Evolutionary conservation across 1,140 invertebrate species (phyloP).

Genomic region (Drosophila arizonae): DNA sequence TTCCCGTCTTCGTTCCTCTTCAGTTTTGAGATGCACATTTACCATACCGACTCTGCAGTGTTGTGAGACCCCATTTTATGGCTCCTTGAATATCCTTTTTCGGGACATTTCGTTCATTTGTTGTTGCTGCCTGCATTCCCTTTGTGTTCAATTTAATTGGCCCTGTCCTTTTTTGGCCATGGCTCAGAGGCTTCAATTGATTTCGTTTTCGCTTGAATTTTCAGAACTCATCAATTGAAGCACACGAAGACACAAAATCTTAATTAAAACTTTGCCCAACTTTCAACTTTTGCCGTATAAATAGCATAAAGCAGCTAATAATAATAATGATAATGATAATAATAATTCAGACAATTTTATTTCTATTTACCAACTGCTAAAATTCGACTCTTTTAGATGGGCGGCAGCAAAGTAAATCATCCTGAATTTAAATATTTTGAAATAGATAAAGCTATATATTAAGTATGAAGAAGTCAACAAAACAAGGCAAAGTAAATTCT

Average conservation of each 20-base stretch:
- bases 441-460: no score
- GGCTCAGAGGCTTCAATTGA: conserved; percentile 6
- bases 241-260: not conserved
- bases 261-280: conserved; percentile 2
- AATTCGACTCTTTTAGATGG: no score
- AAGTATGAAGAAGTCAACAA: no score
- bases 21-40: conserved; percentile 4
- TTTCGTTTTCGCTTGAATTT: not conserved
- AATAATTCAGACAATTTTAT: not conserved
- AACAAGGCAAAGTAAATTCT: no score
- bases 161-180: not conserved
- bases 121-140: not conserved
- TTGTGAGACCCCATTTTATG: not conserved
- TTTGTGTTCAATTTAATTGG: not conserved
- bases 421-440: no score
- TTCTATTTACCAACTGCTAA: not conserved
- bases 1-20: no score
- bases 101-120: not conserved
- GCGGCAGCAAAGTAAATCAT: no score
- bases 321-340: not conserved
- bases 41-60: not conserved
- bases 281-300: not conserved
- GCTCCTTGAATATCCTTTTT: not conserved
- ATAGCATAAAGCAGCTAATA: not conserved
- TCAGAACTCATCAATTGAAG: conserved; percentile 4